Evolutionary conservation across 2,888 invertebrate genomes (phyloP).

Genomic region (Pristionchus japonicus): DNA sequence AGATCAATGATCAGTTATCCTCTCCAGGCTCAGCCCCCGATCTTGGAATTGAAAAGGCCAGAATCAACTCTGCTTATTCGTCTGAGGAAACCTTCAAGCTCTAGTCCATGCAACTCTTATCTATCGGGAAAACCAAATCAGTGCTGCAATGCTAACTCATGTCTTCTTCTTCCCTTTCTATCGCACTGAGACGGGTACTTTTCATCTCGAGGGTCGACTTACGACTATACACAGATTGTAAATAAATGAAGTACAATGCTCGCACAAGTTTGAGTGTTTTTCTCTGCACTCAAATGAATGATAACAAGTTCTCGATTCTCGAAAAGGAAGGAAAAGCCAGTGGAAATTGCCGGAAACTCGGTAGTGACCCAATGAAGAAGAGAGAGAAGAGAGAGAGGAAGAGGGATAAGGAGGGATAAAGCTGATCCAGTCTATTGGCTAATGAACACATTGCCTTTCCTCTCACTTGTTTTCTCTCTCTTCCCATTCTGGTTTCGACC

Average conservation of each 20-base stretch:
- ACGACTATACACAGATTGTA: neutral
- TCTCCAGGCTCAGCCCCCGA: neutral
- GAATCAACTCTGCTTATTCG: neutral
- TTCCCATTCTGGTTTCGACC: constrained; percentile 26
- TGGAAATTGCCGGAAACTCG: neutral
- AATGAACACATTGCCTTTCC: constrained; percentile 10
- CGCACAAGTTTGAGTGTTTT: neutral
- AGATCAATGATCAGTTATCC: neutral
- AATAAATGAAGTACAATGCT: neutral
- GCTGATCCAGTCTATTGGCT: neutral
- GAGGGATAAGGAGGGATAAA: constrained; percentile 1
- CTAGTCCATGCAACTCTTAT: neutral
- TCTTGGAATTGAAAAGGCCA: neutral
- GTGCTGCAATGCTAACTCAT: neutral
- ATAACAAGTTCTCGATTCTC: neutral
- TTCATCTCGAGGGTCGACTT: neutral
- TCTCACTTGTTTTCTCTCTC: neutral
- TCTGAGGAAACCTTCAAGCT: neutral
- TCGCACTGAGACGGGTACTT: neutral
- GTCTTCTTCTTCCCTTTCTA: neutral
- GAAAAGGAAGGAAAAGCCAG: neutral
- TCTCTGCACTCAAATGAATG: neutral
- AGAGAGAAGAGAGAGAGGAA: neutral
- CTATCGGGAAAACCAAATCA: neutral
- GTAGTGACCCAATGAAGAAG: neutral